phyloP scores from a whole-genome alignment of 1,140 invertebrate species.

The Riptortus pedestris region DNA sequence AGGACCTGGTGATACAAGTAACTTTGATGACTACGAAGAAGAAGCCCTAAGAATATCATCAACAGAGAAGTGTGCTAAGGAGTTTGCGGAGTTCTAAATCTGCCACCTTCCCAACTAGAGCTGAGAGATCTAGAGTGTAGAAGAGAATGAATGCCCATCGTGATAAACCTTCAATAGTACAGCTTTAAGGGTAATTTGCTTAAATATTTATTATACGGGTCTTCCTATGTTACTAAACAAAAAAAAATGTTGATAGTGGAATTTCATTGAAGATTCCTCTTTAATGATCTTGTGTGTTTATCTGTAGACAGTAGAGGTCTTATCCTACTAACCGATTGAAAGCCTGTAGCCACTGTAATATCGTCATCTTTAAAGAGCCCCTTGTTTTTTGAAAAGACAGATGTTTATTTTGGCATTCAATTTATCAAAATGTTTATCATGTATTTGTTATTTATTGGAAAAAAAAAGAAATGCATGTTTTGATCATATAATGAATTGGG shows the following conservation, averaged over 20 bases:
- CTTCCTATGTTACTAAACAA: constrained; percentile 25
- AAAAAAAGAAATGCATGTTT: neutral
- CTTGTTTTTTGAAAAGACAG: too few species aligned
- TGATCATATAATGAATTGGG: neutral
- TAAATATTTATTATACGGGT: constrained; percentile 25
- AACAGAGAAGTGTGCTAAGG: constrained; percentile 95
- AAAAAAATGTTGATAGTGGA: constrained; percentile 14
- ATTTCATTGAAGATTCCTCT: constrained; percentile 7
- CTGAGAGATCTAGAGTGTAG: constrained; percentile 19
- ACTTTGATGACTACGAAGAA: constrained; percentile 98
- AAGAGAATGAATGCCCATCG: constrained; percentile 19
- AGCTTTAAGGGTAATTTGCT: constrained; percentile 18
- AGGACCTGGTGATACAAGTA: constrained; percentile 91
- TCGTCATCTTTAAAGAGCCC: too few species aligned
- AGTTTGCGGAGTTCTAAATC: constrained; percentile 91
- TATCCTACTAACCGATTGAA: constrained; percentile 13
- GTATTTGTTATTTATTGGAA: too few species aligned
- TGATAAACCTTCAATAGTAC: constrained; percentile 18
- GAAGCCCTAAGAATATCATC: constrained; percentile 91
- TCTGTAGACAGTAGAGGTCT: constrained; percentile 13
- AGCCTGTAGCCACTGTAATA: constrained; percentile 12
- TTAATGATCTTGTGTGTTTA: constrained; percentile 18
- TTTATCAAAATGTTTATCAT: too few species aligned
- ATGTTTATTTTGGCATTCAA: too few species aligned
- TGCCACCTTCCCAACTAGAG: neutral